phyloP scores from a whole-genome alignment of 1,140 invertebrate species.

The Eumeta japonica region DNA sequence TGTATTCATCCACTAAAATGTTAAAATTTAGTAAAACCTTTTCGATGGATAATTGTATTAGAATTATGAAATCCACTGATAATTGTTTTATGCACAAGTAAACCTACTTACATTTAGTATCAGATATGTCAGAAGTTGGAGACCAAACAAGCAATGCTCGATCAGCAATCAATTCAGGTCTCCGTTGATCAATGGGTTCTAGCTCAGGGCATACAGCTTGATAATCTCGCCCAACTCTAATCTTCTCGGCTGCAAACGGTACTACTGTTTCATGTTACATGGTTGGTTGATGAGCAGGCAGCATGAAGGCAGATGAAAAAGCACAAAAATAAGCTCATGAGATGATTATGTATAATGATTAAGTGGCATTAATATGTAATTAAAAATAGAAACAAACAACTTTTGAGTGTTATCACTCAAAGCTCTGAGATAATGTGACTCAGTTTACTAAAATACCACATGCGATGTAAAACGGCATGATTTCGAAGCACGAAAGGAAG shows the following conservation, averaged over 20 bases:
- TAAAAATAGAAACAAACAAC: slow-evolving; percentile 8
- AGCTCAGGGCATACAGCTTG: slow-evolving; percentile 87
- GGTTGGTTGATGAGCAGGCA: slow-evolving; percentile 35
- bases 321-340: slow-evolving; percentile 47
- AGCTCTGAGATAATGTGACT: background rate
- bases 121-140: slow-evolving; percentile 83
- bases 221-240: slow-evolving; percentile 90
- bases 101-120: slow-evolving; percentile 75
- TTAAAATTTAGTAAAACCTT: too few species aligned
- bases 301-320: slow-evolving; percentile 48
- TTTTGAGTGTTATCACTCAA: too few species aligned
- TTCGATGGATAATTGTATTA: too few species aligned
- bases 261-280: slow-evolving; percentile 51
- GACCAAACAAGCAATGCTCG: slow-evolving; percentile 94
- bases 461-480: too few species aligned
- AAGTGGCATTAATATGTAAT: slow-evolving; percentile 7
- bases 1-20: slow-evolving; percentile 85
- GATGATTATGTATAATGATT: slow-evolving; percentile 17
- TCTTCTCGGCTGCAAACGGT: slow-evolving; percentile 82
- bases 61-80: too few species aligned
- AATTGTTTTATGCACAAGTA: too few species aligned
- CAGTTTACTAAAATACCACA: slow-evolving; percentile 1
- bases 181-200: slow-evolving; percentile 61
- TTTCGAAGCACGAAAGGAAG: too few species aligned
- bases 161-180: slow-evolving; percentile 68